Evolutionary conservation across 2,888 invertebrate genomes (phyloP).

Genomic region (Lordiphosa fenestrarum): DNA sequence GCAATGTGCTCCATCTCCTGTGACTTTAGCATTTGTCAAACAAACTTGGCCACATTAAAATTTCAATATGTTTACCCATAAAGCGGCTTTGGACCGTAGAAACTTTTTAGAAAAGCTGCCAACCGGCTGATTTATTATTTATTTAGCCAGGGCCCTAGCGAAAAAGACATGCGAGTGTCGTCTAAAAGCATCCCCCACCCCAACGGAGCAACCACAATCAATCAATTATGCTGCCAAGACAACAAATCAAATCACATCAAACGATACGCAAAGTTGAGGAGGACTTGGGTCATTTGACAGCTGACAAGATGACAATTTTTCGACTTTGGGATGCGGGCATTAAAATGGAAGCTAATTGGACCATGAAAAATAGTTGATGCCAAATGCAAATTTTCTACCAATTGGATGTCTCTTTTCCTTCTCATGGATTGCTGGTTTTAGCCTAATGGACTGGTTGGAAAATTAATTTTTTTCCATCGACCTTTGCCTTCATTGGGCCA

Average conservation of each 20-base stretch:
- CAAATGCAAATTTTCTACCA: constrained; percentile 7
- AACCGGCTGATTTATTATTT: constrained; percentile 58
- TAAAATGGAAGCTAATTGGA: constrained; percentile 51
- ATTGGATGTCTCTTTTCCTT: constrained; percentile 9
- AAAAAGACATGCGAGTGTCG: constrained; percentile 20
- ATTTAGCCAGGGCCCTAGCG: constrained; percentile 31
- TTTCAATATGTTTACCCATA: constrained; percentile 39
- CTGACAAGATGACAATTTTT: constrained; percentile 61
- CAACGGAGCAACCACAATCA: constrained; percentile 47
- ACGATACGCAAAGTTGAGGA: constrained; percentile 15
- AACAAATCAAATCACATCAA: constrained; percentile 49
- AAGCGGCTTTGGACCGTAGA: constrained; percentile 4
- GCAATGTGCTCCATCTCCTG: constrained; percentile 1
- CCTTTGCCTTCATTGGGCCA: constrained; percentile 46
- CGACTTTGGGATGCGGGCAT: constrained; percentile 6
- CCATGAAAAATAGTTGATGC: constrained; percentile 54
- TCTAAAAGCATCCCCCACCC: constrained; percentile 1
- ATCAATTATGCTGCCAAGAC: constrained; percentile 66
- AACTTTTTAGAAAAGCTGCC: constrained; percentile 44
- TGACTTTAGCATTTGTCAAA: constrained; percentile 34
- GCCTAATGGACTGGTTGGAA: constrained; percentile 61
- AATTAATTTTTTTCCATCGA: constrained; percentile 50
- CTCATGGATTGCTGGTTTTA: constrained; percentile 9
- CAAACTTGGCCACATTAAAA: constrained; percentile 39
- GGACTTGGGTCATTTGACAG: constrained; percentile 52